phyloP scores from a whole-genome alignment of 2,888 invertebrate genomes.

The Ichneumoninae sp. region DNA sequence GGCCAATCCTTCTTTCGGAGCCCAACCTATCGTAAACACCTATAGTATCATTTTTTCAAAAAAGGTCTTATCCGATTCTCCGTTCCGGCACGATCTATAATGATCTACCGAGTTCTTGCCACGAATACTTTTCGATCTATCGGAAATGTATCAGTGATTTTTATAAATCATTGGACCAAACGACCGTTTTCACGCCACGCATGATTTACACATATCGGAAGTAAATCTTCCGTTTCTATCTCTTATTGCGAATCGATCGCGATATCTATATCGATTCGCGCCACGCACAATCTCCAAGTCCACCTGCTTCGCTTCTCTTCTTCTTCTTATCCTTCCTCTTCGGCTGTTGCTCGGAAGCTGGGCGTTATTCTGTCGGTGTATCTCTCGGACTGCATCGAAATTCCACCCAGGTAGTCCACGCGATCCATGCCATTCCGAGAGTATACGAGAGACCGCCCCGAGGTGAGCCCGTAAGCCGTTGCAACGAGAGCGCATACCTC shows the following conservation, averaged over 20 bases:
- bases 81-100: too few relatives aligned
- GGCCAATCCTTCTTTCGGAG: background rate
- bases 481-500: constrained; percentile 62
- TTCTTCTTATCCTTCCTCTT: background rate
- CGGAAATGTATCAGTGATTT: too few relatives aligned
- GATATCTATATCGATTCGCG: background rate
- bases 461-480: constrained; percentile 29
- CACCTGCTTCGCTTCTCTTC: background rate
- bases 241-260: background rate
- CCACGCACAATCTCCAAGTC: constrained; percentile 23
- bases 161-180: too few relatives aligned
- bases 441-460: constrained; percentile 28
- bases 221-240: too few relatives aligned
- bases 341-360: constrained; percentile 16
- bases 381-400: constrained; percentile 34
- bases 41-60: background rate
- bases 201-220: too few relatives aligned
- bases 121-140: too few relatives aligned
- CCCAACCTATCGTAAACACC: background rate
- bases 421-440: constrained; percentile 61
- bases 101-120: too few relatives aligned
- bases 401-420: constrained; percentile 44
- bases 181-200: too few relatives aligned
- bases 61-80: too few relatives aligned
- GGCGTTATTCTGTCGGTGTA: constrained; percentile 5